Evolutionary conservation across 1,140 invertebrate species (phyloP).

Genomic region (Lanistes nyassanus): DNA sequence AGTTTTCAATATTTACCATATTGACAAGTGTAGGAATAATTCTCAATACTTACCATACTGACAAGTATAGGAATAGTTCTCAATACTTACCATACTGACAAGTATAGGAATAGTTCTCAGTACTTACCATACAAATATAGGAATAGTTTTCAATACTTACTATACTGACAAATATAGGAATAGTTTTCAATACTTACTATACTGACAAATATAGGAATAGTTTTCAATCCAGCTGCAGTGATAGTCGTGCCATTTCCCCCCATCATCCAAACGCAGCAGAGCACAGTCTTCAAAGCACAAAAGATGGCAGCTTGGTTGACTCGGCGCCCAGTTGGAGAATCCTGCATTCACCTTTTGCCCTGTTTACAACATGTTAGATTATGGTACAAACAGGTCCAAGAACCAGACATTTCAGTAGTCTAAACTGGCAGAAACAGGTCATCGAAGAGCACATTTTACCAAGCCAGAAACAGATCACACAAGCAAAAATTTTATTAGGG

Average conservation of each 20-base stretch:
- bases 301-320: conserved; percentile 28
- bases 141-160: not conserved
- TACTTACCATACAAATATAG: not conserved
- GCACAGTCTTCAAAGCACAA: conserved; percentile 38
- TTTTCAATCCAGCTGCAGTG: conserved; percentile 28
- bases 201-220: conserved; percentile 44
- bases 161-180: not conserved
- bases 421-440: too few species aligned
- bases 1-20: conserved; percentile 11
- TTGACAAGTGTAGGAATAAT: too few species aligned
- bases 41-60: too few species aligned
- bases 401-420: too few species aligned
- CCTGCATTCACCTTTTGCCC: conserved; percentile 26
- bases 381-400: too few species aligned
- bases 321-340: conserved; percentile 31
- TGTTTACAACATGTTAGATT: conserved; percentile 4
- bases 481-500: too few species aligned
- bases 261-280: conserved; percentile 29
- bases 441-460: too few species aligned
- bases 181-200: conserved; percentile 27
- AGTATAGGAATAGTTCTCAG: too few species aligned
- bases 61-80: not conserved
- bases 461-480: too few species aligned
- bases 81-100: not conserved
- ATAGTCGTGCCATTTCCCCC: conserved; percentile 41